Percentiles rank a stretch among this genome's conserved stretches.
Conservation (phyloP, 1,140 invertebrate genomes). For the Drosophila lini region DNA sequence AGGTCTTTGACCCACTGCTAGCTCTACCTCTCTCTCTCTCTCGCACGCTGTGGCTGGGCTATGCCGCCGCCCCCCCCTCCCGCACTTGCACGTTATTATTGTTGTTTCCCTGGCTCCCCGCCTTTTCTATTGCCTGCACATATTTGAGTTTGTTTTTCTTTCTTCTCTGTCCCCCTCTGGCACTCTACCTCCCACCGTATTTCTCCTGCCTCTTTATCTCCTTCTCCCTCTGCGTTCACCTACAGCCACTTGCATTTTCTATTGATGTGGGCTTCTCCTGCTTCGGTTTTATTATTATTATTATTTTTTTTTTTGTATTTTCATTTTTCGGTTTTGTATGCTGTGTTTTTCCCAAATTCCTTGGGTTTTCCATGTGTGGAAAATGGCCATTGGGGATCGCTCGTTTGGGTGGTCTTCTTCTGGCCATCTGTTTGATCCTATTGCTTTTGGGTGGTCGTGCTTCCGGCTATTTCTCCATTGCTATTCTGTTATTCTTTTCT, state of each 20-base stretch:
- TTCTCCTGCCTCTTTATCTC: neutral
- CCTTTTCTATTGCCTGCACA: slow-evolving; percentile 24
- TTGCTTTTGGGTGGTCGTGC: slow-evolving; percentile 3
- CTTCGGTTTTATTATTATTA: slow-evolving; percentile 1
- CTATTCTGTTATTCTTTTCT: neutral
- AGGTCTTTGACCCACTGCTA: slow-evolving; percentile 83
- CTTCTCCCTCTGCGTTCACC: slow-evolving; percentile 1
- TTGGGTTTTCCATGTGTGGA: slow-evolving; percentile 31
- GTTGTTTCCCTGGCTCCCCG: slow-evolving; percentile 49
- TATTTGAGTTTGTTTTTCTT: slow-evolving; percentile 28
- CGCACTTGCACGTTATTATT: slow-evolving; percentile 73
- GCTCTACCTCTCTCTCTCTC: slow-evolving; percentile 12
- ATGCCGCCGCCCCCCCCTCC: neutral
- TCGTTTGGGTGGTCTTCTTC: slow-evolving; percentile 18
- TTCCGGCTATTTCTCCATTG: neutral
- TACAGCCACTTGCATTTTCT: slow-evolving; percentile 63
- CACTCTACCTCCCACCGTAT: neutral
- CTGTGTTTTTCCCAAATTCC: slow-evolving; percentile 19
- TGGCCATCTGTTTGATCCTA: slow-evolving; percentile 28
- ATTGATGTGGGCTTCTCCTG: slow-evolving; percentile 40
- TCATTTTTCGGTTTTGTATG: neutral
- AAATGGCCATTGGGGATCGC: slow-evolving; percentile 16
- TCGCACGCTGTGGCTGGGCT: neutral
- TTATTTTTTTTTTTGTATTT: no score
- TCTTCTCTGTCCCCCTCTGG: slow-evolving; percentile 13